phyloP scores from a whole-genome alignment of 1,140 invertebrate genomes.

The Drosophila tani region DNA sequence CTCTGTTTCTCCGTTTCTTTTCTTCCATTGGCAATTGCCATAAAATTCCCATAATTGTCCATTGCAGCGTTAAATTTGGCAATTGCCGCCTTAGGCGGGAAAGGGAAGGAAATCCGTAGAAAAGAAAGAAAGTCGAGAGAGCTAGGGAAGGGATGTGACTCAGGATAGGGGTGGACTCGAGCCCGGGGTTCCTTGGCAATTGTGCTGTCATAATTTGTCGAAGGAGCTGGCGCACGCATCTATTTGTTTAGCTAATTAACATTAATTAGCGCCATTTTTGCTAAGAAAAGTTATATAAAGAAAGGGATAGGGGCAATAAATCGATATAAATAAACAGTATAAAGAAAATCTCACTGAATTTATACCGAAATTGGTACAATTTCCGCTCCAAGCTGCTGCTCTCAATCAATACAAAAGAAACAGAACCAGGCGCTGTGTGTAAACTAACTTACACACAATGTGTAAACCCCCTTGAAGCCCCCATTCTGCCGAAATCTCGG shows the following conservation, averaged over 20 bases:
- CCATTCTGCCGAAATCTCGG: conserved; percentile 56
- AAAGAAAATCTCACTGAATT: neutral
- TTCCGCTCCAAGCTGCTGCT: too few species aligned
- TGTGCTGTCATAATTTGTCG: conserved; percentile 57
- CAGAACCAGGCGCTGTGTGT: conserved; percentile 5
- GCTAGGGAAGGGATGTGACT: neutral
- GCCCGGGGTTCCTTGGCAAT: conserved; percentile 32
- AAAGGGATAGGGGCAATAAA: neutral
- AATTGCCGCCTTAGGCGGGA: conserved; percentile 42
- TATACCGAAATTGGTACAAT: neutral
- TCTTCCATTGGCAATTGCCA: conserved; percentile 73
- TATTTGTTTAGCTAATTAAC: conserved; percentile 72
- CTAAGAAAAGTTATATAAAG: neutral
- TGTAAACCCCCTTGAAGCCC: conserved; percentile 28
- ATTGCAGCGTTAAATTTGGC: conserved; percentile 76
- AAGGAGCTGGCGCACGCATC: conserved; percentile 38
- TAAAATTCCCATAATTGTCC: conserved; percentile 79
- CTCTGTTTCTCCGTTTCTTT: conserved; percentile 21
- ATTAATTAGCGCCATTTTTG: conserved; percentile 58
- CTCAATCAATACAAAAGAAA: conserved; percentile 32
- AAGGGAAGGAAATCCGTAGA: conserved; percentile 21
- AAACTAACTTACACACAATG: conserved; percentile 58
- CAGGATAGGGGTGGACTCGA: conserved; percentile 23
- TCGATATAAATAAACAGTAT: neutral
- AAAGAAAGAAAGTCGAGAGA: neutral